Evolutionary conservation across 2,797 vertebrate species (phyloP), one percentile per base, ranked within the genome.

Genomic region (Aselliscus stoliczkanus): DNA sequence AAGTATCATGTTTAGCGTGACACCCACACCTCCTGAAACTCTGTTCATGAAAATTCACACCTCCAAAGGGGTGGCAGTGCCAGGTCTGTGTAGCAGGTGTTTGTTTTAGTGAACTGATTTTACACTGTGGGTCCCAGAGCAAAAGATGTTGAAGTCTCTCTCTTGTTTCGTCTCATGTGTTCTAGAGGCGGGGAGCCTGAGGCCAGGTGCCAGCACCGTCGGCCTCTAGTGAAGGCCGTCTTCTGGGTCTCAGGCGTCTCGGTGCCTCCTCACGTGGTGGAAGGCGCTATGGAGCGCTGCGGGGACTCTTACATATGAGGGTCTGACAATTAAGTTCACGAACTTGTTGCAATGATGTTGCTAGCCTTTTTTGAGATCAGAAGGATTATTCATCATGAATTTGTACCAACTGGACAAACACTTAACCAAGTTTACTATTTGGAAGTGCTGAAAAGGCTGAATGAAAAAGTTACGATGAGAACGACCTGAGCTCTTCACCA

Each of bases 181-280:
- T 88, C 79, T 91, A 42, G 65, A 82, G 67, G 25, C 23, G 60
- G 34, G 34, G 37, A 37, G 23, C 69, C 34, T 29, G 37, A 88
- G 89, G n/a, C 23, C 27, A 87, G 50, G 39, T 20, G 73, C 21
- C 82, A 69, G 12, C n/a, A 17, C 0, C 37, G 31, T 39, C 25
- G 52, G 67, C 39, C 18, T 29, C n/a, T 27, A 13, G 5, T 13
- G 21, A 2, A 10, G 50, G 13, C 17, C 20, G 31, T 79, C 44
- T 39, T 76, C n/a, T 11, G 17, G 31, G 67, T 42, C 0, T 1
- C 17, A 82, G 58, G 12, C 50, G 37, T 60, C 29, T 44, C 34
- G 7, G 15, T 50, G 8, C n/a, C 18, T 65, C n/a, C n/a, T 52
- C 21, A 6, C 0, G 0, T 25, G 29, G 39, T 50, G n/a, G 58